phyloP scores from a whole-genome alignment of 2,113 vertebrate species.

The Solenodon paradoxus region DNA sequence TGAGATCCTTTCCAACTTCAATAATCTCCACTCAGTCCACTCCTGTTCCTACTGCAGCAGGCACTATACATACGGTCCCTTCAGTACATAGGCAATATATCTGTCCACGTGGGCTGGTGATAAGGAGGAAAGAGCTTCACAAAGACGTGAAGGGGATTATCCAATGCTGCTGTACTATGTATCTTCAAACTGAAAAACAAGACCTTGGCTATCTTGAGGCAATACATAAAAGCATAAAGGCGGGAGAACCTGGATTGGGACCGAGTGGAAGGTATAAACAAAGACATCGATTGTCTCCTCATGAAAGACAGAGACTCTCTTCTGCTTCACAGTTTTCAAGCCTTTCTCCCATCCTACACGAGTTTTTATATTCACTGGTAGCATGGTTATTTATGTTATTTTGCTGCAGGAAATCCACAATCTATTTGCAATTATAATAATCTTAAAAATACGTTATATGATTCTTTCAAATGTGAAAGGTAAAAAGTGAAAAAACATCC shows the following conservation, averaged over 20 bases:
- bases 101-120: neutral
- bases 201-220: neutral
- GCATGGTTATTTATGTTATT: slow-evolving; percentile 29
- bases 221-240: too few species aligned
- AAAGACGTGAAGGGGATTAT: neutral
- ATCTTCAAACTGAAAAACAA: neutral
- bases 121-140: neutral
- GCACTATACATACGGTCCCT: neutral
- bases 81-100: neutral
- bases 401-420: slow-evolving; percentile 36
- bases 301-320: neutral
- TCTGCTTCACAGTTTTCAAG: slow-evolving; percentile 26
- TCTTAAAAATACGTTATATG: slow-evolving; percentile 38
- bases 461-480: slow-evolving; percentile 43
- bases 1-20: neutral
- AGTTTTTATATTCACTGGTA: neutral
- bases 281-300: neutral
- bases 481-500: slow-evolving; percentile 36
- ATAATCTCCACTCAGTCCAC: neutral
- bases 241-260: too few species aligned
- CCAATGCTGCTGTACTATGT: neutral
- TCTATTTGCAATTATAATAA: slow-evolving; percentile 48
- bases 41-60: neutral
- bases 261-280: too few species aligned
- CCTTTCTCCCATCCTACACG: neutral